A percentile compares a stretch with the other conserved stretches of the same genome.
phyloP scores from a whole-genome alignment of 2,888 invertebrate genomes.

The Orthosia incerta region DNA sequence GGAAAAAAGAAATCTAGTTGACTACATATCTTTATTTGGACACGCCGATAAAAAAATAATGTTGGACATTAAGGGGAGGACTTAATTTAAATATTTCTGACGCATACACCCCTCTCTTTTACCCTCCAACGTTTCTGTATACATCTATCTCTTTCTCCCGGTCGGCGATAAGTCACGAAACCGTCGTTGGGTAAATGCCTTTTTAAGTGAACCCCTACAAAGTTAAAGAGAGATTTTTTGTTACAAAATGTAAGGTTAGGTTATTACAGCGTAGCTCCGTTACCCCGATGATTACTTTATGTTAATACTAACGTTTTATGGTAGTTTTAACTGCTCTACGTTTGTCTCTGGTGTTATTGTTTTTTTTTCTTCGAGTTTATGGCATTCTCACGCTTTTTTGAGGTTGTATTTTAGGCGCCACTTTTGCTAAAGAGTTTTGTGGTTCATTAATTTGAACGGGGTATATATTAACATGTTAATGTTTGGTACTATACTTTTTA shows the following conservation, averaged over 20 bases:
- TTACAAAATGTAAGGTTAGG: constrained; percentile 73
- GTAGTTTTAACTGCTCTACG: constrained; percentile 53
- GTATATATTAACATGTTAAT: constrained; percentile 3
- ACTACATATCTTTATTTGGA: constrained; percentile 87
- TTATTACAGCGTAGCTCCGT: constrained; percentile 75
- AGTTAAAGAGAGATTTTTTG: constrained; percentile 75
- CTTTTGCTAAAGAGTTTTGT: neutral
- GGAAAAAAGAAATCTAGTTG: constrained; percentile 65
- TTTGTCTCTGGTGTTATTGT: constrained; percentile 42
- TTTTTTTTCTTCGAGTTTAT: constrained; percentile 29
- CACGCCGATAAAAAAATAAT: constrained; percentile 89
- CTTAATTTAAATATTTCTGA: constrained; percentile 90
- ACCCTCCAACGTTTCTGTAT: constrained; percentile 43
- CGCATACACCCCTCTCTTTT: constrained; percentile 72
- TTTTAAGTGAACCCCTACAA: constrained; percentile 86
- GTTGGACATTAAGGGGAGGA: constrained; percentile 87
- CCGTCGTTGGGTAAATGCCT: constrained; percentile 82
- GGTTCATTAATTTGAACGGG: neutral
- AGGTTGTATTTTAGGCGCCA: constrained; percentile 4
- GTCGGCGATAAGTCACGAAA: constrained; percentile 83
- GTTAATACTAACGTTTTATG: constrained; percentile 62
- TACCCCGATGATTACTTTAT: constrained; percentile 75
- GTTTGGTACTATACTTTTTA: neutral
- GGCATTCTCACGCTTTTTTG: constrained; percentile 36
- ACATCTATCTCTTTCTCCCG: constrained; percentile 70